phyloP scores from a whole-genome alignment of 1,140 invertebrate genomes.

The Hydropsyche tenuis region DNA sequence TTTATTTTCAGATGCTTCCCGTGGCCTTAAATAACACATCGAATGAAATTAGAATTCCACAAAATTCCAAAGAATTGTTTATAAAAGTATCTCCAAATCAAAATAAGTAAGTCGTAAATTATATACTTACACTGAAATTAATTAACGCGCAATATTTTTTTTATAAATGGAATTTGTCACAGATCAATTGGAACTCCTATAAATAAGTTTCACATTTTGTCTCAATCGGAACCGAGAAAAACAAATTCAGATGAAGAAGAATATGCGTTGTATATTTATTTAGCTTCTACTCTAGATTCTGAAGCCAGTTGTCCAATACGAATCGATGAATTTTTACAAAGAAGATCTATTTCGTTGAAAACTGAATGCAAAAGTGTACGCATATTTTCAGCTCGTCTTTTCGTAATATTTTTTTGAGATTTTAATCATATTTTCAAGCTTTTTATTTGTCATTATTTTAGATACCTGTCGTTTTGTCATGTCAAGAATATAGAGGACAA shows the following conservation, averaged over 20 bases:
- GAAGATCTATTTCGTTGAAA: constrained; percentile 58
- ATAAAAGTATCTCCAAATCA: neutral
- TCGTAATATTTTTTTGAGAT: constrained; percentile 22
- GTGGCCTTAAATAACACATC: neutral
- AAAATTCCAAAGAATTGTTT: constrained; percentile 6
- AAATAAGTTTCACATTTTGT: constrained; percentile 57
- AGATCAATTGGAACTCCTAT: constrained; percentile 61
- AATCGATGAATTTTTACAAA: constrained; percentile 60
- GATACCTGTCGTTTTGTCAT: constrained; percentile 62
- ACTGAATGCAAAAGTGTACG: constrained; percentile 49
- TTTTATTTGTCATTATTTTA: constrained; percentile 39
- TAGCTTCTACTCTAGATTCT: neutral
- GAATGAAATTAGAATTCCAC: constrained; percentile 29
- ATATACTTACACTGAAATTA: neutral
- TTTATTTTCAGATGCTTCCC: constrained; percentile 32
- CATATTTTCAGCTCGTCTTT: constrained; percentile 32
- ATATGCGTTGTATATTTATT: neutral
- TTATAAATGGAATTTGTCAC: constrained; percentile 22
- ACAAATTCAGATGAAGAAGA: constrained; percentile 42
- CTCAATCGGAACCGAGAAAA: neutral
- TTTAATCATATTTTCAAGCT: neutral
- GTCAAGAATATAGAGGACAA: constrained; percentile 64
- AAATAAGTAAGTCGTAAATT: constrained; percentile 1
- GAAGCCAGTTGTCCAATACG: constrained; percentile 58
- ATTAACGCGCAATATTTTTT: neutral